These are phyloP conservation scores for Dysmachus trigonus DNA, from an alignment of 2,888 invertebrate species.

Conservation along the genomic window DNA sequence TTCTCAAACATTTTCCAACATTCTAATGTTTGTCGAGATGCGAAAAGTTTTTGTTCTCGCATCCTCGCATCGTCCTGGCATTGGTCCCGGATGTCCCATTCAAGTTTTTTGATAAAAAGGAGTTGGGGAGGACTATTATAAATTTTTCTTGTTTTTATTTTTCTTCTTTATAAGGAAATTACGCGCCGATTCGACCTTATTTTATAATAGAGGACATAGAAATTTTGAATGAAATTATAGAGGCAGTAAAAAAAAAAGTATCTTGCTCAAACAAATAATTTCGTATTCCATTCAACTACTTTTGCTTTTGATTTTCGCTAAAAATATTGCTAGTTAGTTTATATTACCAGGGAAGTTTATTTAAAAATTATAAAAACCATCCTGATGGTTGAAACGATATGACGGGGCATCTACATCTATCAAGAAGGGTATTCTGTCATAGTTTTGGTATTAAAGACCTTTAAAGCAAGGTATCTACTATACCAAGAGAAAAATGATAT, in stretches of 20 bases:
- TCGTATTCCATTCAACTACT: no score
- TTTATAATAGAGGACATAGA: background rate
- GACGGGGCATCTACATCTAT: no score
- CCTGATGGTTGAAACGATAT: no score
- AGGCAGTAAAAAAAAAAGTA: background rate
- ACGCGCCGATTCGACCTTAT: background rate
- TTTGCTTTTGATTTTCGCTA: no score
- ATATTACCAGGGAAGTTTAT: no score
- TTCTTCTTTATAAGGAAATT: background rate
- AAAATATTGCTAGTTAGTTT: no score
- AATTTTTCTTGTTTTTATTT: background rate
- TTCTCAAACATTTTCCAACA: slow-evolving; percentile 32
- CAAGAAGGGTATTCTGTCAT: no score
- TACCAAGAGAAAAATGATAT: no score
- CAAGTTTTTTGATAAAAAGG: slow-evolving; percentile 3
- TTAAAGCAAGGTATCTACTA: no score
- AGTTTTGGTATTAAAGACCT: no score
- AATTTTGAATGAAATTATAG: background rate
- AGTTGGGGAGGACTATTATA: background rate
- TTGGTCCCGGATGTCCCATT: slow-evolving; percentile 30
- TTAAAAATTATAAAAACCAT: no score
- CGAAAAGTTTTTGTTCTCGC: slow-evolving; percentile 6
- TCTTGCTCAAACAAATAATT: no score
- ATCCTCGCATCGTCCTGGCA: background rate
- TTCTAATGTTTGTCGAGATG: slow-evolving; percentile 30